Evolutionary conservation across 2,888 invertebrate genomes (phyloP).

Genomic region (Morpho helenor): DNA sequence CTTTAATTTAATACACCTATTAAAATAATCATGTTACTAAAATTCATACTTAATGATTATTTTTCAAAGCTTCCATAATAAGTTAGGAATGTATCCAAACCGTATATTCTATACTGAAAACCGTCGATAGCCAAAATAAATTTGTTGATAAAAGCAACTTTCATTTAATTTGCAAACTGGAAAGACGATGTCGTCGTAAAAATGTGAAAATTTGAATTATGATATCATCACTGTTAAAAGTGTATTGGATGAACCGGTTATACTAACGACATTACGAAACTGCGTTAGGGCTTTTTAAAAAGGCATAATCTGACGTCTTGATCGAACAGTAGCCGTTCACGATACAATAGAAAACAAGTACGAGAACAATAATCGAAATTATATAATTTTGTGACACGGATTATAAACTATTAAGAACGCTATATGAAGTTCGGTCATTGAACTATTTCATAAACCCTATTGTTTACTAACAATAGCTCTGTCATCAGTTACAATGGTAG

Average conservation of each 20-base stretch:
- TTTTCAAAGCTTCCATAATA: too few relatives aligned
- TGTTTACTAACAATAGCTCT: slow-evolving; percentile 30
- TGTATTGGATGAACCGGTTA: slow-evolving; percentile 7
- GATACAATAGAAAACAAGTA: neutral
- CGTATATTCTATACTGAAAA: too few relatives aligned
- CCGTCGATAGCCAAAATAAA: too few relatives aligned
- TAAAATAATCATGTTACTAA: too few relatives aligned
- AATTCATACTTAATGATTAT: too few relatives aligned
- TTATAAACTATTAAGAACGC: slow-evolving; percentile 13
- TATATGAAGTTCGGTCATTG: slow-evolving; percentile 18
- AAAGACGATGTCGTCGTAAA: neutral
- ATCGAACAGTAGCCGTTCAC: slow-evolving; percentile 4
- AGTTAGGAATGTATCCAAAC: too few relatives aligned
- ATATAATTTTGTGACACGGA: slow-evolving; percentile 3
- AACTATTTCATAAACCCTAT: slow-evolving; percentile 20
- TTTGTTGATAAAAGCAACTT: too few relatives aligned
- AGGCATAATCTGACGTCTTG: slow-evolving; percentile 1
- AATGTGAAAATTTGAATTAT: slow-evolving; percentile 10
- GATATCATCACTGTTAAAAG: slow-evolving; percentile 2
- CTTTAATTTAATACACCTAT: too few relatives aligned
- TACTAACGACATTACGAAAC: slow-evolving; percentile 6
- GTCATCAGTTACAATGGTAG: slow-evolving; percentile 13
- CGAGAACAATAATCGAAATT: slow-evolving; percentile 2
- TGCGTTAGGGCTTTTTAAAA: slow-evolving; percentile 5
- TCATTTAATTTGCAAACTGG: slow-evolving; percentile 1